Conservation (phyloP, 2,113 vertebrate species). For the Larimichthys polyactis region DNA sequence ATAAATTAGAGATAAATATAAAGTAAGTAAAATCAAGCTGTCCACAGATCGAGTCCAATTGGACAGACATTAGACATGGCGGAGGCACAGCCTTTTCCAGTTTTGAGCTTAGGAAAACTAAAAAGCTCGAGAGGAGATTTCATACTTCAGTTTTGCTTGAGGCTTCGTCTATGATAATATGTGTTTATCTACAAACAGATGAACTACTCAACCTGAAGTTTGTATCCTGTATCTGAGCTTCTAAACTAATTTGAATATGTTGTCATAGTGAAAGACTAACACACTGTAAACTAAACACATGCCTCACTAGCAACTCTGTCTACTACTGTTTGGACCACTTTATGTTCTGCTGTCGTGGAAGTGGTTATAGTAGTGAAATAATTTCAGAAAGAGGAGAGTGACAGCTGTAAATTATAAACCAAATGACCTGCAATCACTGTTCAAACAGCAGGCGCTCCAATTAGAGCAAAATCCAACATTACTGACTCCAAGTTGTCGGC, state of each 20-base stretch:
- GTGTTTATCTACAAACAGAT: constrained; percentile 16
- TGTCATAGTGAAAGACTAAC: constrained; percentile 8
- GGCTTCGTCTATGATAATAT: constrained; percentile 2
- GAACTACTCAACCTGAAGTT: neutral
- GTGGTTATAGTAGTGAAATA: neutral
- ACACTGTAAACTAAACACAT: constrained; percentile 21
- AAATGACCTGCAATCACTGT: constrained; percentile 33
- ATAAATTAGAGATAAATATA: neutral
- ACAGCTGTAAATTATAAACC: constrained; percentile 18
- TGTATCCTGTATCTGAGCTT: constrained; percentile 12
- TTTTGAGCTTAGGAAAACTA: neutral
- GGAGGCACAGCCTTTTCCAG: neutral
- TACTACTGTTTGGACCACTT: neutral
- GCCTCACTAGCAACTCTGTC: neutral
- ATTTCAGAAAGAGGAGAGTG: neutral
- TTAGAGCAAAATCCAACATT: constrained; percentile 56
- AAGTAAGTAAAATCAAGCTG: neutral
- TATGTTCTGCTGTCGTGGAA: neutral
- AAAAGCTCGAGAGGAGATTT: neutral
- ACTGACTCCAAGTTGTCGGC: constrained; percentile 28
- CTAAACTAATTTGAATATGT: constrained; percentile 2
- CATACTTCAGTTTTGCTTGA: constrained; percentile 6
- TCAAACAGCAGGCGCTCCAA: constrained; percentile 60
- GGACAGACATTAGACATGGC: no score
- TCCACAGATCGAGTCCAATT: neutral